These are phyloP conservation scores for Scotopteryx bipunctaria DNA, from an alignment of 2,888 invertebrate genomes.

Conservation along the genomic window DNA sequence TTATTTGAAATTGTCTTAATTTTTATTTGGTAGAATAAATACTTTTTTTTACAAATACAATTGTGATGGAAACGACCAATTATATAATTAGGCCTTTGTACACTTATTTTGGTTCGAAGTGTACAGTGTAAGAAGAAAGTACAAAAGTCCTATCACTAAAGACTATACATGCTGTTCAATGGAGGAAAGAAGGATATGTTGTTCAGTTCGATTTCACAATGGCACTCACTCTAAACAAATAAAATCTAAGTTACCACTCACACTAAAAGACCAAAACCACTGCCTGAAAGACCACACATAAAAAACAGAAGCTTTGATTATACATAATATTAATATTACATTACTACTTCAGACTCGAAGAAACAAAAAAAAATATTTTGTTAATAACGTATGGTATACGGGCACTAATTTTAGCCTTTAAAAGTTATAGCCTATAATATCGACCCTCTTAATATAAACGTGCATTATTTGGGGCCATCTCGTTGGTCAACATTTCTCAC, in stretches of 20 bases:
- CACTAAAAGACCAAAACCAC: background rate
- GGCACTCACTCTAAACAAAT: constrained; percentile 35
- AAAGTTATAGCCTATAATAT: background rate
- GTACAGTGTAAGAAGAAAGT: constrained; percentile 24
- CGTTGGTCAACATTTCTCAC: constrained; percentile 9
- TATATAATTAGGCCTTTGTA: constrained; percentile 25
- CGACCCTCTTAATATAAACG: background rate
- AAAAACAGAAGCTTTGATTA: too few relatives aligned
- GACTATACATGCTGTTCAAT: constrained; percentile 26
- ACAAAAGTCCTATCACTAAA: constrained; percentile 29
- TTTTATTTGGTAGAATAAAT: constrained; percentile 17
- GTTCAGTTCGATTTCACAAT: constrained; percentile 40
- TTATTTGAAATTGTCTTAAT: constrained; percentile 8
- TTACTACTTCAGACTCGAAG: background rate
- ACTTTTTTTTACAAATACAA: constrained; percentile 13
- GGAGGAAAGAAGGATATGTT: constrained; percentile 34
- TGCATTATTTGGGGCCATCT: constrained; percentile 8
- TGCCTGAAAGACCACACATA: too few relatives aligned
- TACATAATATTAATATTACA: background rate
- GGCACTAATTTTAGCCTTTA: background rate
- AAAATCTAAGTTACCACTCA: background rate
- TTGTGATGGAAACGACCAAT: constrained; percentile 17
- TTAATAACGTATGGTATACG: background rate
- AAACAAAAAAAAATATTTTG: background rate
- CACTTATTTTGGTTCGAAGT: constrained; percentile 27